Conservation (phyloP, 2,113 vertebrate species). For the Capreolus pygargus region DNA sequence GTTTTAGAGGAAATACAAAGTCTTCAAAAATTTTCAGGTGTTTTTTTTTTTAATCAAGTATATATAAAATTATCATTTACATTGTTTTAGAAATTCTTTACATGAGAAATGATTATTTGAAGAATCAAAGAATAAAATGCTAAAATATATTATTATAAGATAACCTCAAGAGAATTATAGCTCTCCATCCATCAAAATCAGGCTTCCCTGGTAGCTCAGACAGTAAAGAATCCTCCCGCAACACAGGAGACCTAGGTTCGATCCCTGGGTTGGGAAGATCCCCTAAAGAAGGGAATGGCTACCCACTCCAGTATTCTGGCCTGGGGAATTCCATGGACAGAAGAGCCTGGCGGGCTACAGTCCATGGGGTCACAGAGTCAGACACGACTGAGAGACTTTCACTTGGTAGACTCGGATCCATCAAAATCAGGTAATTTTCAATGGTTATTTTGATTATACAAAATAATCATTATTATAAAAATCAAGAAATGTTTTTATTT, state of each 20-base stretch:
- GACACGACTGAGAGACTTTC: neutral
- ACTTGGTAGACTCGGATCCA: neutral
- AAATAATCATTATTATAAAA: constrained; percentile 36
- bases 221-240: neutral
- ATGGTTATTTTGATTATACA: constrained; percentile 40
- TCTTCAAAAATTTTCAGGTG: neutral
- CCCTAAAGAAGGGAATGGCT: neutral
- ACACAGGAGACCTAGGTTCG: neutral
- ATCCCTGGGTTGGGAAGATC: neutral
- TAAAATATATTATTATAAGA: neutral
- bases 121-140: neutral
- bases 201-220: neutral
- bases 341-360: neutral
- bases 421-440: neutral
- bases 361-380: neutral
- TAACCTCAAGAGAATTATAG: neutral
- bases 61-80: neutral
- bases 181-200: neutral
- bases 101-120: constrained; percentile 16
- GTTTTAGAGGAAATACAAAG: neutral
- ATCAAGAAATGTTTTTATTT: constrained; percentile 42
- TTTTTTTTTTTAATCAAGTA: neutral
- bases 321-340: neutral
- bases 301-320: neutral
- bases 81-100: neutral